Evolutionary conservation across 2,113 vertebrate genomes (phyloP), one percentile per base, ranked within the genome.

Genomic region (Brachyistius frenatus): DNA sequence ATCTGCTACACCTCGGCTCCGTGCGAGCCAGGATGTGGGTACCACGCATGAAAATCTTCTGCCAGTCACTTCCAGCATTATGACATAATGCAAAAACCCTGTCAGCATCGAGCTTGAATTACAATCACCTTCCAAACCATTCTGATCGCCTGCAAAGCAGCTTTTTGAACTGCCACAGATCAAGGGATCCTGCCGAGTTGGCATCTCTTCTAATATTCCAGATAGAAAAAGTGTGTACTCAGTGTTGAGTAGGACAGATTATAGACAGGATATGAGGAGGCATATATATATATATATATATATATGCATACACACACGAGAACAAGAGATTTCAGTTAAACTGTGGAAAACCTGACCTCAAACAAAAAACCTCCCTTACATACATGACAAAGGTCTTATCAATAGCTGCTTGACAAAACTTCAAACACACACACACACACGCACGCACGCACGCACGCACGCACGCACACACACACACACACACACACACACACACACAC

Each of bases 181-280:
- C 76, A 88, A 81, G 74, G 74, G 41, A n/a, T 41, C 7, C 15
- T 11, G 53, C 16, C 47, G 55, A 57, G 71, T 49, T 83, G 88
- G 86, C 83, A 68, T 52, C 73, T 65, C 73, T 49, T 64, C 69
- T 78, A 73, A 88, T 83, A 76, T 82, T 82, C 74, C 74, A 86
- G 84, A 88, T 39, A 71, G 68, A 33, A 10, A 15, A 76, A 66
- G 67, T 74, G 70, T 58, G 77, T 31, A 47, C 23, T 60, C 37
- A 3, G 60, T 32, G 70, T 33, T 64, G 55, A 36, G 67, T 41
- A 30, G 32, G 69, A 63, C 47, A 78, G 76, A 82, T 75, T 76
- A 78, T 13, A 64, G 62, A 79, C 52, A 84, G 78, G 76, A 73
- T 66, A 75, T 58, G 52, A 63, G 57, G 37, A 70, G 5, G 62